Evolutionary conservation across 1,140 invertebrate genomes (phyloP).

Genomic region (Ctenoplectra terminalis): DNA sequence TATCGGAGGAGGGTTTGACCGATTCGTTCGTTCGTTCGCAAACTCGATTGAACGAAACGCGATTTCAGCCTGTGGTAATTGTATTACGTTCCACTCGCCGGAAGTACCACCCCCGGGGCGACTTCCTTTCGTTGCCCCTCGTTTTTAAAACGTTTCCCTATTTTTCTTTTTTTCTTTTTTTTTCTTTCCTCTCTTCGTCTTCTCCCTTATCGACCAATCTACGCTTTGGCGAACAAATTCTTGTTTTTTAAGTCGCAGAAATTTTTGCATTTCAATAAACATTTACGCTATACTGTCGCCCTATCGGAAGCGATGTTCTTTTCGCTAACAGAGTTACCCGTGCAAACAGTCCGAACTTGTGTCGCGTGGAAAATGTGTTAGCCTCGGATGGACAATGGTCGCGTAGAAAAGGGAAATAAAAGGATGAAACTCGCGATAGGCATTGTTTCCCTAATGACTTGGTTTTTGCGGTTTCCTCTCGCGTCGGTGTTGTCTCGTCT

Average conservation of each 20-base stretch:
- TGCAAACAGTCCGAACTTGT: neutral
- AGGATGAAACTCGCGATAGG: constrained; percentile 36
- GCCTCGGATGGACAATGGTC: constrained; percentile 24
- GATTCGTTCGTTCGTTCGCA: constrained; percentile 70
- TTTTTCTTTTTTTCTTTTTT: constrained; percentile 37
- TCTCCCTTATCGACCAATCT: constrained; percentile 40
- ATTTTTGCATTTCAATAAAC: no score
- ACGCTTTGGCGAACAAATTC: neutral
- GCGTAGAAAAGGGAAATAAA: neutral
- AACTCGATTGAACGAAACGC: constrained; percentile 74
- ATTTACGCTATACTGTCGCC: no score
- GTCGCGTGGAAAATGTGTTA: neutral
- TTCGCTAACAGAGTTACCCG: constrained; percentile 8
- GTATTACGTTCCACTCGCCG: constrained; percentile 67
- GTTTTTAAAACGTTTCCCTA: constrained; percentile 34
- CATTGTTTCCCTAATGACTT: constrained; percentile 48
- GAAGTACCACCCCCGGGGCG: constrained; percentile 44
- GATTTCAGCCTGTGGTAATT: constrained; percentile 73
- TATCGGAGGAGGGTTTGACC: constrained; percentile 39
- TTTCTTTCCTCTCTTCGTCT: constrained; percentile 24
- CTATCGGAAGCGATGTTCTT: neutral
- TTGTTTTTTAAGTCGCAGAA: neutral
- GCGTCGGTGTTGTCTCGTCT: constrained; percentile 6
- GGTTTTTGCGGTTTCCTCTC: constrained; percentile 33
- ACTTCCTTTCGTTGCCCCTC: constrained; percentile 37